Conservation (phyloP, 2,888 invertebrate genomes). For the Rhingia campestris region DNA sequence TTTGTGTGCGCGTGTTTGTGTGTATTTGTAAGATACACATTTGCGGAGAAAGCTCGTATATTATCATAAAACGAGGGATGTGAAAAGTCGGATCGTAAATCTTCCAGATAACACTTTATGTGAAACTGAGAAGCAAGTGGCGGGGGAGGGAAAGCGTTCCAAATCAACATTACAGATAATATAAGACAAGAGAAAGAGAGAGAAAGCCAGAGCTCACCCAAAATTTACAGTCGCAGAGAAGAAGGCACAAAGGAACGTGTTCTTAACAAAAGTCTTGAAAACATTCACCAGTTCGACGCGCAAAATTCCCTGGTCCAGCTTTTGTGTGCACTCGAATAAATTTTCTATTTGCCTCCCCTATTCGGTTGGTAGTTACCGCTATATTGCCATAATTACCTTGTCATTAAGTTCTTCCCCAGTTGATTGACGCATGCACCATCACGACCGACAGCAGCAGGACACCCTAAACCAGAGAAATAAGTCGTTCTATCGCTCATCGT, state of each 20-base stretch:
- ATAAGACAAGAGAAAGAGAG: slow-evolving; percentile 59
- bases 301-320: slow-evolving; percentile 42
- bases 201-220: slow-evolving; percentile 17
- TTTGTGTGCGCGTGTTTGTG: slow-evolving; percentile 59
- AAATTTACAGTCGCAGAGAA: slow-evolving; percentile 23
- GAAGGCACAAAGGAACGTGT: slow-evolving; percentile 16
- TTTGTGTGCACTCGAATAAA: slow-evolving; percentile 66
- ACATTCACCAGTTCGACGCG: slow-evolving; percentile 35
- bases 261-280: slow-evolving; percentile 37
- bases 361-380: slow-evolving; percentile 31
- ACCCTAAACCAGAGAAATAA: slow-evolving; percentile 34
- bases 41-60: slow-evolving; percentile 82
- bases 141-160: slow-evolving; percentile 69
- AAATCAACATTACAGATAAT: slow-evolving; percentile 72
- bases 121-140: slow-evolving; percentile 82
- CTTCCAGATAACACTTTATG: slow-evolving; percentile 84
- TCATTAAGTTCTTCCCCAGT: slow-evolving; percentile 68
- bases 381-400: slow-evolving; percentile 71
- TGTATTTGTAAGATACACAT: slow-evolving; percentile 70
- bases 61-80: slow-evolving; percentile 82
- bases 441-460: slow-evolving; percentile 37
- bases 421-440: slow-evolving; percentile 73
- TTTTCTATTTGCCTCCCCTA: slow-evolving; percentile 38
- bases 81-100: slow-evolving; percentile 84
- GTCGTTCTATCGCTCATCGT: slow-evolving; percentile 19